Conservation (phyloP, 1,140 invertebrate genomes). For the Zaprionus africanus region DNA sequence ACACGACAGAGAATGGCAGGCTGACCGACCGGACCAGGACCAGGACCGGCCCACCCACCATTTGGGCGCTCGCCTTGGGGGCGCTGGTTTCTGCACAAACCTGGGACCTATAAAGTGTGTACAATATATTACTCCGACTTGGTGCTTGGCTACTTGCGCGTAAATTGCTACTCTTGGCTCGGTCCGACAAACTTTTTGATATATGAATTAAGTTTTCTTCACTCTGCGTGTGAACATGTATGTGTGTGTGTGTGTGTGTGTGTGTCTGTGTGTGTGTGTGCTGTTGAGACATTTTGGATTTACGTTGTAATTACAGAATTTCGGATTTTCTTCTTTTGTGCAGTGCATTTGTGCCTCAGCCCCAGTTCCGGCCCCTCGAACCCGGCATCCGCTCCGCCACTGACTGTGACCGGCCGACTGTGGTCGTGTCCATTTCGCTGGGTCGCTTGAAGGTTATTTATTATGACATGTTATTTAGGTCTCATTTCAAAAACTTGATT, state of each 20-base stretch:
- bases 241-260: constrained; percentile 32
- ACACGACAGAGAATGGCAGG: constrained; percentile 61
- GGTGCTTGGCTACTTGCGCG: constrained; percentile 71
- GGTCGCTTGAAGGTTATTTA: constrained; percentile 82
- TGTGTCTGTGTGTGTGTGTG: constrained; percentile 51
- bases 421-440: constrained; percentile 61
- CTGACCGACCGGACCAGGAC: constrained; percentile 8
- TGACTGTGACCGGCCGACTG: constrained; percentile 22
- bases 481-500: constrained; percentile 83
- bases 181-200: constrained; percentile 75
- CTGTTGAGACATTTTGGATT: constrained; percentile 80
- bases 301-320: constrained; percentile 83
- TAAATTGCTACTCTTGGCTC: constrained; percentile 77
- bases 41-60: constrained; percentile 36
- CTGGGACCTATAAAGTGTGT: constrained; percentile 57
- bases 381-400: not conserved
- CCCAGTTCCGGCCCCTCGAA: constrained; percentile 22
- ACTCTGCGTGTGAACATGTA: not conserved
- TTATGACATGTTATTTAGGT: constrained; percentile 83
- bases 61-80: constrained; percentile 9
- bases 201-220: constrained; percentile 79
- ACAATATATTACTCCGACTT: constrained; percentile 45
- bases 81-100: constrained; percentile 13
- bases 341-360: constrained; percentile 24
- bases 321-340: constrained; percentile 76